phyloP scores from a whole-genome alignment of 2,797 vertebrate species.

The Prionace glauca region DNA sequence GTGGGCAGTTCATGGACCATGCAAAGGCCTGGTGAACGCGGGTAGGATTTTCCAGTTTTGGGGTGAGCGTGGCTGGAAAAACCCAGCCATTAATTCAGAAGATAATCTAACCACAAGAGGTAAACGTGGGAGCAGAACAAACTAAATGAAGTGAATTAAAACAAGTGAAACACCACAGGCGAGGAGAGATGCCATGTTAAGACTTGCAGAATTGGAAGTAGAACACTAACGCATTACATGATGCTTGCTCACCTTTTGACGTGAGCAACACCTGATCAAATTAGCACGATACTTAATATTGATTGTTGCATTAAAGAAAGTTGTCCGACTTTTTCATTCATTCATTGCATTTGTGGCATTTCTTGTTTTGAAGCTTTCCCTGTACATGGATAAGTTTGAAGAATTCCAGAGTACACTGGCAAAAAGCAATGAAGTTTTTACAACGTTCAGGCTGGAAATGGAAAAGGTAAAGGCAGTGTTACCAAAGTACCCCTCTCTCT shows the following conservation, averaged over 20 bases:
- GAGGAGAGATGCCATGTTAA: background rate
- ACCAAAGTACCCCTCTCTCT: background rate
- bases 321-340: background rate
- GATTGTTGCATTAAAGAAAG: background rate
- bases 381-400: conserved; percentile 99
- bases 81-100: background rate
- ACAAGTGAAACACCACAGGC: background rate
- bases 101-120: background rate
- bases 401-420: conserved; percentile 97
- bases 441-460: conserved; percentile 98
- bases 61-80: too few relatives aligned
- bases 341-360: background rate
- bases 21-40: too few relatives aligned
- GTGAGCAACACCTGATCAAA: background rate
- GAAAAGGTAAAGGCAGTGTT: conserved; percentile 73
- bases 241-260: background rate
- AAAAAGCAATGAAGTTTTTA: conserved; percentile 98
- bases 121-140: background rate
- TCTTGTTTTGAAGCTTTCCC: conserved; percentile 70
- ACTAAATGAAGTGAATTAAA: background rate
- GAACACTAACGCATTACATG: background rate
- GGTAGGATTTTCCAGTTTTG: too few relatives aligned
- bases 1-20: too few relatives aligned
- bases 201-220: background rate
- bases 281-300: background rate